Percentiles rank a stretch among this genome's conserved stretches.
These are phyloP conservation scores for Plagodis dolabraria DNA, from an alignment of 2,888 invertebrate genomes.

Conservation along the genomic window DNA sequence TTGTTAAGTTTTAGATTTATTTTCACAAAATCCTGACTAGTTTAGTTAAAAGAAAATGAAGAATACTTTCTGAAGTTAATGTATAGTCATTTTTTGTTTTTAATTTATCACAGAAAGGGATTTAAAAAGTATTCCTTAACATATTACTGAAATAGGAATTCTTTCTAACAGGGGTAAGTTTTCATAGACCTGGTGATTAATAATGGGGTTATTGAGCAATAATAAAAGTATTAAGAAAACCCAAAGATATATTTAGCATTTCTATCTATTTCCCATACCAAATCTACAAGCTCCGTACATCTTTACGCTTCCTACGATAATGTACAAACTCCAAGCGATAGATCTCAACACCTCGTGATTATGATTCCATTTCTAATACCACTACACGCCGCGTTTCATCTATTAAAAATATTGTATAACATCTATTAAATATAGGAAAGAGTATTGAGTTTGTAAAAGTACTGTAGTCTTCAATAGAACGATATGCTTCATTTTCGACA, in stretches of 20 bases:
- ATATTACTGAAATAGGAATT: neutral
- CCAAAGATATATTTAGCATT: constrained; percentile 21
- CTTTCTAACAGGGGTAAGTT: no score
- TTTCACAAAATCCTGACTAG: no score
- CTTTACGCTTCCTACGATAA: constrained; percentile 69
- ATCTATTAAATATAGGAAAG: constrained; percentile 83
- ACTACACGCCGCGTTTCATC: constrained; percentile 60
- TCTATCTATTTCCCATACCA: constrained; percentile 57
- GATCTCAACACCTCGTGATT: constrained; percentile 60
- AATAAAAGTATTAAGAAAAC: constrained; percentile 23
- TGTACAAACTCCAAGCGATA: constrained; percentile 67
- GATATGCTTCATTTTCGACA: constrained; percentile 83
- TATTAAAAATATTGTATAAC: constrained; percentile 78
- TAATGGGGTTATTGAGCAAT: constrained; percentile 33
- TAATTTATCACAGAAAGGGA: no score
- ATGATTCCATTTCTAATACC: constrained; percentile 65
- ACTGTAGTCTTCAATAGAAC: constrained; percentile 81
- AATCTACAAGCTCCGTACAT: constrained; percentile 79
- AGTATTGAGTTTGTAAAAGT: constrained; percentile 80
- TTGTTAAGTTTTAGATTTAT: no score
- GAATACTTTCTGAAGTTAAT: no score
- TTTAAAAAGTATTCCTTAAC: neutral
- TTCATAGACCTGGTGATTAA: constrained; percentile 24
- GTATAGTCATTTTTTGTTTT: no score
- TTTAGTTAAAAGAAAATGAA: no score